Evolutionary conservation across 2,797 vertebrate genomes (phyloP), one percentile per base, ranked within the genome.

Genomic region (Neopelma chrysocephalum): DNA sequence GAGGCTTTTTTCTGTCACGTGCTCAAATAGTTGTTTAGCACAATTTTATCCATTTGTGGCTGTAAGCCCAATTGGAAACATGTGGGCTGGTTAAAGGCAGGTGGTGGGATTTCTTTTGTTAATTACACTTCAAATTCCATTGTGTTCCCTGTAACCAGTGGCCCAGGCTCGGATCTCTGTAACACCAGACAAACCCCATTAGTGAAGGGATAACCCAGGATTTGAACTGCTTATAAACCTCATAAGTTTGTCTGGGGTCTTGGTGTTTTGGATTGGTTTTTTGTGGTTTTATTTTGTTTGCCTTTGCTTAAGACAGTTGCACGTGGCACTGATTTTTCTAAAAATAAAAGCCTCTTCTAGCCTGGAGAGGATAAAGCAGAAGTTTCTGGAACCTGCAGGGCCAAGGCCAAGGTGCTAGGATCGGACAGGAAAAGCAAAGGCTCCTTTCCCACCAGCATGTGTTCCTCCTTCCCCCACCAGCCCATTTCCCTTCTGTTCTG

Each of bases 91-190:
- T 96, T 95, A 88, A 62, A 88, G 76, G 69, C 93, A 96, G 93
- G 96, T 97, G 93, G 85, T 96, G n/a, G 70, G 48, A 86, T 87
- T 96, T 86, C 89, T 87, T 93, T 89, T 82, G 75, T 91, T 96
- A 97, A 94, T 96, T 93, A 94, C 77, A 62, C 89, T 78, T 90
- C 90, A 90, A 83, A 96, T 97, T 96, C 92, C 91, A 62, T 95
- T 85, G 76, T 93, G 72, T 78, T 96, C 84, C n/a, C 58, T 78
- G 47, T 87, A 96, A 95, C 85, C 54, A 66, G 66, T 76, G 91
- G 87, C 76, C 70, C 40, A 56, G 58, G 70, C 94, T 95, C 2
- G 7, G 40, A 80, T 93, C 66, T 81, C 23, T 6, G 51, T 83
- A 91, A 92, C 51, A 53, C 51, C 87, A 92, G 76, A 66, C 66